Evolutionary conservation across 2,113 vertebrate genomes (phyloP), one percentile per base, ranked within the genome.

Genomic region (Myxocyprinus asiaticus): DNA sequence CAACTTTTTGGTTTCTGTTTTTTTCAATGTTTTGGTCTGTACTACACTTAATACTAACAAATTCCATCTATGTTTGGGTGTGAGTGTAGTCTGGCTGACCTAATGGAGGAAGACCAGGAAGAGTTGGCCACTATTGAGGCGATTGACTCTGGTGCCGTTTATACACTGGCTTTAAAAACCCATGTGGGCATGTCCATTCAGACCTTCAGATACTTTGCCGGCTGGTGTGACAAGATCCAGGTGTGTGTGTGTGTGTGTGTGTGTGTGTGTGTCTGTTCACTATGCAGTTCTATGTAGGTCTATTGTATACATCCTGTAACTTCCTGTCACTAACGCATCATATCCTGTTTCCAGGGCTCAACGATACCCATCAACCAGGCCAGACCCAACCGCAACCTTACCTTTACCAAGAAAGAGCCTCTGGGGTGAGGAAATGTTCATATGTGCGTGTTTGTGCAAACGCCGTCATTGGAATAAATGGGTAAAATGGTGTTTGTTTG

Each of bases 311-410:
- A 53, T 43, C 65, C 50, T 5, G 14, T 15, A 4, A 11, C n/a
- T 43, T 74, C 11, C 17, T 79, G n/a, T 51, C 1, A 2, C 58
- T 73, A 17, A 77, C 5, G 12, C 9, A 10, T 66, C 5, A 48
- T 61, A 8, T 48, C 44, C 9, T 74, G 43, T 43, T 68, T 6
- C n/a, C 84, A 95, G 94, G 93, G 94, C 67, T 90, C 87, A 67
- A 95, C 94, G 56, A 95, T 95, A 83, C 94, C 94, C 61, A 95
- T 95, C 69, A 95, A 95, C 85, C 94, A 95, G 83, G 94, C 94
- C 61, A 87, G 94, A 58, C 94, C 94, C 80, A 95, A 94, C 73
- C 93, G 91, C 3, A 95, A 95, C 83, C 88, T 95, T 63, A 94
- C 93, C 1, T 94, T 94, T 83, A 95, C 94, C 58, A 93, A 87